Conservation (phyloP, 1,140 invertebrate genomes). For the Zaprionus capensis region DNA sequence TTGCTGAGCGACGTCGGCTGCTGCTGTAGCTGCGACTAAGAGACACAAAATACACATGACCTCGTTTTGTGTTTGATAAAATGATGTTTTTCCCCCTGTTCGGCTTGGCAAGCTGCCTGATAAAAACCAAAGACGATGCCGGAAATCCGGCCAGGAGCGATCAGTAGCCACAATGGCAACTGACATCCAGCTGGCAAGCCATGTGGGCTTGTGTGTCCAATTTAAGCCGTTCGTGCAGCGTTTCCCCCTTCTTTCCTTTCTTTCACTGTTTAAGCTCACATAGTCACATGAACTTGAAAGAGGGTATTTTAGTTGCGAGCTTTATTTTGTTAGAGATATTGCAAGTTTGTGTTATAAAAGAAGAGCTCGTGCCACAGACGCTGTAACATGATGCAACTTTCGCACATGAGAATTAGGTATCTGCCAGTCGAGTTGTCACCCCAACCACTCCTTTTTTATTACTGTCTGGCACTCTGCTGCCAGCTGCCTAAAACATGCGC, state of each 20-base stretch:
- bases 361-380: not conserved
- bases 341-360: no score
- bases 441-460: not conserved
- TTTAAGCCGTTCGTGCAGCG: not conserved
- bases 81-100: slow-evolving; percentile 45
- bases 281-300: not conserved
- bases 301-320: no score
- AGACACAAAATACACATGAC: slow-evolving; percentile 63
- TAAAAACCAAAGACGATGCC: slow-evolving; percentile 50
- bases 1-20: slow-evolving; percentile 4
- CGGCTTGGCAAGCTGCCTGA: slow-evolving; percentile 28
- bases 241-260: not conserved
- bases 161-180: slow-evolving; percentile 37
- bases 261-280: not conserved
- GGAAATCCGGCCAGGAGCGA: slow-evolving; percentile 49
- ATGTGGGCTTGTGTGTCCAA: slow-evolving; percentile 31
- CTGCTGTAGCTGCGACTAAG: not conserved
- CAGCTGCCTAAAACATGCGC: slow-evolving; percentile 52
- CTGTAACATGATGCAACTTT: not conserved
- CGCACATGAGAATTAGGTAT: not conserved
- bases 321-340: no score
- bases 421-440: not conserved
- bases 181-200: slow-evolving; percentile 26
- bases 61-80: slow-evolving; percentile 67
- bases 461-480: slow-evolving; percentile 22